Percentiles rank a stretch among this genome's conserved stretches.
phyloP scores from a whole-genome alignment of 2,113 vertebrate genomes.

The Microtus pennsylvanicus region DNA sequence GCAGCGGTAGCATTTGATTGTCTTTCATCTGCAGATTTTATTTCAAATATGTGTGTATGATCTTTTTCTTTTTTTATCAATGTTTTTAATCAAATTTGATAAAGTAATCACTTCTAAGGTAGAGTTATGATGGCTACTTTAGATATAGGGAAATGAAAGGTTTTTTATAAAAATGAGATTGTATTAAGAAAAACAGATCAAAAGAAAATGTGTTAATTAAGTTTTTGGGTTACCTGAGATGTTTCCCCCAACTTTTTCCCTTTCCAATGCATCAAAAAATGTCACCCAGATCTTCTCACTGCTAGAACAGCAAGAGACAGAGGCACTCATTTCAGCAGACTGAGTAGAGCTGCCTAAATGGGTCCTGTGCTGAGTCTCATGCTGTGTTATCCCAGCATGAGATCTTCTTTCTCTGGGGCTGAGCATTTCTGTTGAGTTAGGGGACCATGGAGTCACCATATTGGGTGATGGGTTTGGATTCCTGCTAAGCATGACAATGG shows the following conservation, averaged over 20 bases:
- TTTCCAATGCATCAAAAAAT: not conserved
- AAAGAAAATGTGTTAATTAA: not conserved
- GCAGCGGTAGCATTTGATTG: not conserved
- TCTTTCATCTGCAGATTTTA: not conserved
- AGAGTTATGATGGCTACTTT: not conserved
- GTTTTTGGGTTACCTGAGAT: not conserved
- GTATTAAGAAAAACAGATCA: not conserved
- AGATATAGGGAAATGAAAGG: not conserved
- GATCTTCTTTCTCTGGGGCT: not conserved
- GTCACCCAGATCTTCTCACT: not conserved
- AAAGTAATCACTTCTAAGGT: not conserved
- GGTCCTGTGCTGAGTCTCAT: not conserved
- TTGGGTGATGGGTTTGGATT: not conserved
- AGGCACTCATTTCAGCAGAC: not conserved
- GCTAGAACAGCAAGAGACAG: not conserved
- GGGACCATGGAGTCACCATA: not conserved
- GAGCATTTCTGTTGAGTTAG: not conserved
- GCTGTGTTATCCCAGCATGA: not conserved
- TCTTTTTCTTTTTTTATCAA: not conserved
- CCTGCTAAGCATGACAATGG: not conserved
- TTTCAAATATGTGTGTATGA: not conserved
- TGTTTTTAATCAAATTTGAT: not conserved
- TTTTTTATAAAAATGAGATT: not conserved
- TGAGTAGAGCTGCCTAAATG: not conserved
- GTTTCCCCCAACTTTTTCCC: not conserved